Percentiles rank a stretch among this genome's conserved stretches.
These are phyloP conservation scores for Myiozetetes cayanensis DNA, from an alignment of 2,113 vertebrate species.

Conservation along the genomic window DNA sequence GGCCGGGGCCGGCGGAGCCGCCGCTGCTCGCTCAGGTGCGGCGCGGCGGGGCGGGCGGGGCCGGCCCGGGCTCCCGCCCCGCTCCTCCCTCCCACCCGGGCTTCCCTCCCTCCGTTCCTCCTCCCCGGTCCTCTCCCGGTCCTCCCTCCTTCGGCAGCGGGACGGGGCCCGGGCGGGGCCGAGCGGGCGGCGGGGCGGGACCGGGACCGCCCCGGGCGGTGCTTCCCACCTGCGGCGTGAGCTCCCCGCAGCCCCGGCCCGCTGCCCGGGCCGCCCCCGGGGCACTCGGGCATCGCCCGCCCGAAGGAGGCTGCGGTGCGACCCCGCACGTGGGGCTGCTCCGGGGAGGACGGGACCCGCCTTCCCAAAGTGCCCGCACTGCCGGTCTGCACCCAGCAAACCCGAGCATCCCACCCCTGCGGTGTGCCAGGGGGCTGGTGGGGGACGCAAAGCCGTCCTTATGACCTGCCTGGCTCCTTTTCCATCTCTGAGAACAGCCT, in stretches of 20 bases:
- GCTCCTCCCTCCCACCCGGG: neutral
- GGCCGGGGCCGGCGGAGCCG: neutral
- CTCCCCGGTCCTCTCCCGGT: neutral
- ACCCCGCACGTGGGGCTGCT: rapidly evolving
- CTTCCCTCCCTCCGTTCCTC: neutral
- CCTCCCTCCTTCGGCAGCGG: neutral
- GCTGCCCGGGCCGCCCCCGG: too few relatives aligned
- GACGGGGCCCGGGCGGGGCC: neutral
- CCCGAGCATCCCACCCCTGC: neutral
- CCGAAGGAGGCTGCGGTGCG: neutral
- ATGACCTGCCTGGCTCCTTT: neutral
- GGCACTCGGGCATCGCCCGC: neutral
- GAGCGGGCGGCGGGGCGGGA: neutral
- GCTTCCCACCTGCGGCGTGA: neutral
- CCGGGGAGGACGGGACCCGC: neutral
- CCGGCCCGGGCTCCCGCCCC: neutral
- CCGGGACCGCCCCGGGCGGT: neutral
- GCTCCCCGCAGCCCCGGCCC: neutral
- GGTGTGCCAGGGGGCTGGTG: neutral
- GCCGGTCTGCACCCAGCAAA: neutral
- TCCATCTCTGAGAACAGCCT: neutral
- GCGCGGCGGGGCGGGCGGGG: neutral
- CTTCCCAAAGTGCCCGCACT: neutral
- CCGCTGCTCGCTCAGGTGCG: too few relatives aligned
- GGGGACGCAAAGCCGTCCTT: neutral